These are phyloP conservation scores for Drymodes brunneopygia DNA, from an alignment of 2,113 vertebrate genomes.

Conservation along the genomic window DNA sequence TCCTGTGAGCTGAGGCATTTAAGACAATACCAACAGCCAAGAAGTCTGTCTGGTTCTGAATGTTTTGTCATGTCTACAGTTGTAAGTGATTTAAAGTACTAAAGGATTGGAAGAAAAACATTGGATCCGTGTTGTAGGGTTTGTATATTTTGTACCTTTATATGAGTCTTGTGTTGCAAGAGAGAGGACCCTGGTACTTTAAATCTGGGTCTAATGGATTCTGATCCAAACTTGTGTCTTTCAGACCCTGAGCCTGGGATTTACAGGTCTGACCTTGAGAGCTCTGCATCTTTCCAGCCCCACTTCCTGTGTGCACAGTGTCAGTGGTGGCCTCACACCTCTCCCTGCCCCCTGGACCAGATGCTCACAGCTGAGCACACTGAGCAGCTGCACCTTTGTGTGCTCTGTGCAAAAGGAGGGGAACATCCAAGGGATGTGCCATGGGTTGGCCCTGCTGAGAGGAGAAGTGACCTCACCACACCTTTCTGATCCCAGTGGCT, in stretches of 20 bases:
- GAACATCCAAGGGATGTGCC: background rate
- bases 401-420: background rate
- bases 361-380: background rate
- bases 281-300: background rate
- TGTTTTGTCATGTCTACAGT: background rate
- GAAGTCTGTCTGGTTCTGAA: background rate
- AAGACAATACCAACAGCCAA: background rate
- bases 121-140: background rate
- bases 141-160: background rate
- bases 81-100: background rate
- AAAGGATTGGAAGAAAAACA: background rate
- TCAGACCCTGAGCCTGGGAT: background rate
- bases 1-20: background rate
- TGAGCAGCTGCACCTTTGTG: background rate
- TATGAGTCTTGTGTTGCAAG: background rate
- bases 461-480: background rate
- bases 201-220: background rate
- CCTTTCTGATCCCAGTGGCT: background rate
- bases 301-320: background rate
- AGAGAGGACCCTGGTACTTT: background rate
- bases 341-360: background rate
- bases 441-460: background rate
- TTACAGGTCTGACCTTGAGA: background rate
- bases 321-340: background rate
- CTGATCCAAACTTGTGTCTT: background rate